A percentile compares a stretch with the other conserved stretches of the same genome.
phyloP scores from a whole-genome alignment of 2,888 invertebrate genomes.

The Anarsia innoxiella region DNA sequence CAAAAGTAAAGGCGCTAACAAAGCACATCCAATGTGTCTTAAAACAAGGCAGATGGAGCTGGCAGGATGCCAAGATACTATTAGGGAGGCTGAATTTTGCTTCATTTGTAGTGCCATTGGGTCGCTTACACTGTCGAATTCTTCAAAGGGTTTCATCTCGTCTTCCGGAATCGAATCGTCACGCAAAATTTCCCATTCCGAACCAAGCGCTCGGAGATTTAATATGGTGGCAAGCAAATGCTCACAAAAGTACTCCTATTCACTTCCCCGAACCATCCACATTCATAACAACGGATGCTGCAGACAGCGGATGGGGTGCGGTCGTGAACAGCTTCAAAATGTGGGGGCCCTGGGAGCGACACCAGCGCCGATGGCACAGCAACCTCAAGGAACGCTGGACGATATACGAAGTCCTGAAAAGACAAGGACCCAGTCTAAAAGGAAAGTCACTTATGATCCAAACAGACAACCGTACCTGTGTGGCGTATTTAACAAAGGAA shows the following conservation, averaged over 20 bases:
- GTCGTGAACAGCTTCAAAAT: slow-evolving; percentile 7
- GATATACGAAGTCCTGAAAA: slow-evolving; percentile 1
- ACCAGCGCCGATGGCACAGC: slow-evolving; percentile 10
- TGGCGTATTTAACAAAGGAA: slow-evolving; percentile 6
- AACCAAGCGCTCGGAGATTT: background rate
- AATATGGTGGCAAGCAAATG: slow-evolving; percentile 5
- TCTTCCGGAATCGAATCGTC: slow-evolving; percentile 1
- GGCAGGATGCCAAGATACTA: slow-evolving; percentile 10
- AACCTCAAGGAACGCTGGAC: slow-evolving; percentile 12
- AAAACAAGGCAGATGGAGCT: slow-evolving; percentile 7
- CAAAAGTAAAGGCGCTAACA: slow-evolving; percentile 5
- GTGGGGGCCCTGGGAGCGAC: slow-evolving; percentile 10
- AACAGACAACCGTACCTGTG: slow-evolving; percentile 5
- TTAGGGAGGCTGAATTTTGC: slow-evolving; percentile 16
- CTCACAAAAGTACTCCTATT: slow-evolving; percentile 2
- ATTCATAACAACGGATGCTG: slow-evolving; percentile 9
- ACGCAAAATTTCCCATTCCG: background rate
- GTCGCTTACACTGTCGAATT: slow-evolving; percentile 10
- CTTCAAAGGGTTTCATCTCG: slow-evolving; percentile 11
- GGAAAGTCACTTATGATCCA: background rate
- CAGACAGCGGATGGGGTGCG: slow-evolving; percentile 15
- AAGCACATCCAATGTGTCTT: too few relatives aligned
- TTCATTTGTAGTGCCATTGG: slow-evolving; percentile 13
- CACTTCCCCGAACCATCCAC: slow-evolving; percentile 7
- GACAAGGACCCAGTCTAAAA: background rate